Evolutionary conservation across 2,888 invertebrate genomes (phyloP), one percentile per base, ranked within the genome.

Genomic region (Limnephilus rhombicus): DNA sequence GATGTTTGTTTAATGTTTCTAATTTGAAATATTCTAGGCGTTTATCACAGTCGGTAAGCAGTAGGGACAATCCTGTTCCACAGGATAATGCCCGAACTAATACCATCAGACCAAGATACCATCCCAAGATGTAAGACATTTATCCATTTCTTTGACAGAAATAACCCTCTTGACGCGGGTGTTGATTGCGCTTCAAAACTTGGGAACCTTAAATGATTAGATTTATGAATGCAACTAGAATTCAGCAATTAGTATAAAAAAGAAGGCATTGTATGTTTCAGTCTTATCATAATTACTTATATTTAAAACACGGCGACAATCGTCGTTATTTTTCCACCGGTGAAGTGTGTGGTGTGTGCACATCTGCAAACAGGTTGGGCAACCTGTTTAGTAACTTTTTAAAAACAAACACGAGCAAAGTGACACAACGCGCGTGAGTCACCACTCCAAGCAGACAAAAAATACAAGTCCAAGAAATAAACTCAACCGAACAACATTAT

Each of bases 311-410:
- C 24, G 9, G 68, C 24, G 68, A n/a, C 68, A 9, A n/a, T 68
- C 68, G 68, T 68, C 68, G 68, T 68, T 68, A 68, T 68, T 68
- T n/a, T 9, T 24, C 68, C 68, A 68, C 24, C 68, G 68, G 68
- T 68, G 68, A 68, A 68, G 68, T 68, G 68, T 68, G 85, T 37
- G 15, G 11, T 34, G 31, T 82, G 86, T 29, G 49, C 49, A 87
- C 87, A 87, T 89, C 80, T 89, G 88, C 88, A 3, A 89, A 90
- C 90, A 82, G 82, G 90, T 90, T 90, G 82, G 90, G 11, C 31
- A 45, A 90, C 90, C 49, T 90, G 45, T 45, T 90, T 82, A 24
- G 34, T 89, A 18, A 37, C 68, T 34, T 88, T 89, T 37, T 41
- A n/a, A 29, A 53, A 89, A 90, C 49, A 82, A 82, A 45, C 68